Evolutionary conservation across 2,797 vertebrate species (phyloP).

Genomic region (Hippoglossus hippoglossus): DNA sequence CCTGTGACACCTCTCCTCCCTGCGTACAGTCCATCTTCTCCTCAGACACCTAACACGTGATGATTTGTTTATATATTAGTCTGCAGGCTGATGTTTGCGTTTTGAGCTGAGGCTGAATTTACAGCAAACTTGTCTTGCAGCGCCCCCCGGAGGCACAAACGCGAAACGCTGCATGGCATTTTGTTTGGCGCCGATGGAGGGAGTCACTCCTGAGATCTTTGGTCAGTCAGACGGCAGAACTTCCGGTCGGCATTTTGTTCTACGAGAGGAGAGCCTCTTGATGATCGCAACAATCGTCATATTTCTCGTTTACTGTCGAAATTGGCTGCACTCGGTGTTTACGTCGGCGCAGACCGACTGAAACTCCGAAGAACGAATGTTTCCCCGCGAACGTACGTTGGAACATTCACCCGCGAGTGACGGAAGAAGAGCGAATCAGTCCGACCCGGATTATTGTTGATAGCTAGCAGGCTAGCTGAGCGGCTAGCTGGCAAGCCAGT

Average conservation of each 20-base stretch:
- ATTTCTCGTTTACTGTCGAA: constrained; percentile 79
- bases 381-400: constrained; percentile 64
- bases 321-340: constrained; percentile 69
- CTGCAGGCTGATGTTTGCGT: no score
- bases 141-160: constrained; percentile 20
- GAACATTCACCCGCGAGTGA: constrained; percentile 75
- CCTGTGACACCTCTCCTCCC: no score
- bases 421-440: constrained; percentile 80
- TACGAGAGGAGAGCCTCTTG: constrained; percentile 83
- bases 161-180: constrained; percentile 69
- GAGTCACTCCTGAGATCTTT: constrained; percentile 82
- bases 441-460: constrained; percentile 86
- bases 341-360: constrained; percentile 74
- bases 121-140: constrained; percentile 24
- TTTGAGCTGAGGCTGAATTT: no score
- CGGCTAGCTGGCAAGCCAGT: constrained; percentile 79
- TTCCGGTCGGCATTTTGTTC: constrained; percentile 88
- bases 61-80: no score
- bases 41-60: no score
- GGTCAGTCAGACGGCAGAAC: constrained; percentile 82
- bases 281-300: constrained; percentile 85
- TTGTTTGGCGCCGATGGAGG: constrained; percentile 85
- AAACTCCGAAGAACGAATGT: constrained; percentile 79
- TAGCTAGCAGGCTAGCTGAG: constrained; percentile 81
- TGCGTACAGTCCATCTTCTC: no score